Base-by-base conservation (phyloP, 2,113 vertebrate species). In the Sisor rabdophorus region DNA sequence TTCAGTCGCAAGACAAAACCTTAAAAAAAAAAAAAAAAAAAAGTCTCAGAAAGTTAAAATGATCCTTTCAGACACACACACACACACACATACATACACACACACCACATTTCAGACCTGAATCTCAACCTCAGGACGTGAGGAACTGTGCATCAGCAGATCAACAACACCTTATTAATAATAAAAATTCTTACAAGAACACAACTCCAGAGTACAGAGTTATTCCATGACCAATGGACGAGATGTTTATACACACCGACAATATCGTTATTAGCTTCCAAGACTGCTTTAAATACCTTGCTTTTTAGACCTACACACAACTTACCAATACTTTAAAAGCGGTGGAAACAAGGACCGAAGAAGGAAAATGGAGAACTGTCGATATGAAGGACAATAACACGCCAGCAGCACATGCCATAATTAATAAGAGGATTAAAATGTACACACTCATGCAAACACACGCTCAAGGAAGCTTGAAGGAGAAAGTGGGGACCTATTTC, bases 201-300 rank as follows among this genome's bases (percentile, higher is more conserved):
- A 11, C 63, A 10, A 69, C 65, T 69, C 47, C 30, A 69, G 9
- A 30, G 19, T 20, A 52, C 50, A 52, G 11, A 26, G 65, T 47
- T 28, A 52, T 30, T 48, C 30, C 60, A n/a, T 12, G 19, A 40
- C 36, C 2, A 6, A 26, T 17, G 9, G 5, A 73, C 59, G 30
- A 61, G 76, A 52, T 36, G 53, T 32, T 56, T 36, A 71, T 11
- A 60, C 36, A 48, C 28, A 54, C 54, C n/a, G 17, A 22, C 55
- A 50, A 48, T 5, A 0, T 50, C 24, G 60, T 20, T 53, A 30
- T 60, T 70, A 59, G 53, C 54, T 61, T 59, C 36, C 52, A 77
- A 71, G 20, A 61, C 55, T 47, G 24, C 44, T 59, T 77, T 17
- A 61, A 71, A 71, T 71, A 71, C 67, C 50, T 26, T 65, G 19